Percentiles rank a stretch among this genome's conserved stretches.
phyloP scores from a whole-genome alignment of 2,113 vertebrate genomes.

The Corydoras maculifer region DNA sequence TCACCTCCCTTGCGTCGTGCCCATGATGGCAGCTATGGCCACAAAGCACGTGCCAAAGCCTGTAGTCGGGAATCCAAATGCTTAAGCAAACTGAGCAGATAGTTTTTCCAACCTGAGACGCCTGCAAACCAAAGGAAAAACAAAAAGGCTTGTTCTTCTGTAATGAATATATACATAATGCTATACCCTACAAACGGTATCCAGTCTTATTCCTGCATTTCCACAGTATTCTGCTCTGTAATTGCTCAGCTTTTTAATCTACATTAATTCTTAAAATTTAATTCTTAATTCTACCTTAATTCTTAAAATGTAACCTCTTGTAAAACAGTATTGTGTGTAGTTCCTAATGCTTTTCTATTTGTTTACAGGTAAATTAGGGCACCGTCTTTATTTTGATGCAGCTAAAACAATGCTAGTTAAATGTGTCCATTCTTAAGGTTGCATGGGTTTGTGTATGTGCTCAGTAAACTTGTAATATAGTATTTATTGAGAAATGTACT shows the following conservation, averaged over 20 bases:
- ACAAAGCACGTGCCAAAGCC: slow-evolving; percentile 73
- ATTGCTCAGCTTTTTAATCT: slow-evolving; percentile 5
- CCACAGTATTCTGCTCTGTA: slow-evolving; percentile 12
- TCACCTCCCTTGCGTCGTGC: slow-evolving; percentile 87
- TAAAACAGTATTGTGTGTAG: slow-evolving; percentile 6
- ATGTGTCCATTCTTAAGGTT: slow-evolving; percentile 16
- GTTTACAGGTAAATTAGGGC: slow-evolving; percentile 9
- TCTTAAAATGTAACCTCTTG: not conserved
- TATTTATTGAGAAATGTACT: slow-evolving; percentile 47
- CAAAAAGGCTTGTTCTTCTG: slow-evolving; percentile 16
- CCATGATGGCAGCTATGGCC: slow-evolving; percentile 83
- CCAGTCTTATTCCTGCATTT: slow-evolving; percentile 5
- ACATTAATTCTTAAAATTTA: not conserved
- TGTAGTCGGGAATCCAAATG: slow-evolving; percentile 82
- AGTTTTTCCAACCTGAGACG: slow-evolving; percentile 53
- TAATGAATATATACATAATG: not conserved
- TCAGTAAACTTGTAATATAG: slow-evolving; percentile 37
- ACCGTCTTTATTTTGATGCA: slow-evolving; percentile 21
- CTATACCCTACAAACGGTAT: slow-evolving; percentile 4
- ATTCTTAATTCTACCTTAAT: not conserved
- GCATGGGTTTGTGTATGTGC: slow-evolving; percentile 33
- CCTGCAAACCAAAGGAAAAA: not conserved
- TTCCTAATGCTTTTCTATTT: not conserved
- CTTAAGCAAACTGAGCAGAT: slow-evolving; percentile 93
- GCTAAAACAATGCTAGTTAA: slow-evolving; percentile 25